Evolutionary conservation across 2,888 invertebrate species (phyloP), one percentile per base, ranked within the genome.

Genomic region (Tuberolachnus salignus): DNA sequence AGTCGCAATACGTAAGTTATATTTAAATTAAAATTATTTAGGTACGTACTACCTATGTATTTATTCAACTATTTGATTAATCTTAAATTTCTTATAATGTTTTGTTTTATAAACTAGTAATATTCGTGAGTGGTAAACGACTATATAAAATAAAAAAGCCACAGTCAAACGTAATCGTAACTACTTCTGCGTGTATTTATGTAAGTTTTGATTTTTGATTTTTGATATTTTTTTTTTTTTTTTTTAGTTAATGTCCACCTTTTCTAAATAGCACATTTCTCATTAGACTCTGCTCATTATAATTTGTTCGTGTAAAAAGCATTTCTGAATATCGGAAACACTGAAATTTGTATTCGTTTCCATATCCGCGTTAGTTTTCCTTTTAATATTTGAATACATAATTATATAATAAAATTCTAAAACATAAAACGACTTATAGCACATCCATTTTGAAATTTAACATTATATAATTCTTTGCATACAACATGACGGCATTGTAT

Each of bases 81-180:
- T 13, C 34, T 34, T 34, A 34, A 34, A 34, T 34, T 3, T 34
- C 34, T 34, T 34, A 34, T 34, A 34, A 34, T 34, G 34, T 34
- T 3, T 34, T 34, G 6, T 80, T n/a, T 74, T 61, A 9, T 11
- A 44, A 67, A 21, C 53, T 86, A 94, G 94, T 92, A 19, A 88
- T 97, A 81, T 98, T 98, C 84, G 86, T 93, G 51, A 84, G 89
- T 67, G 98, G 98, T 3, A 93, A 90, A 84, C 88, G 88, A 13
- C 83, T 85, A 82, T 90, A 90, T 84, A 87, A 85, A 80, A 87
- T 87, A 51, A 89, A 90, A 82, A 88, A 90, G 80, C 92, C 93
- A 0, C 89, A 91, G 78, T 91, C 91, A 81, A 93, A 93, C 84
- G 88, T 94, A 63, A 90, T 93, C 73, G 85, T 91, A 70, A 88